A percentile compares a stretch with the other conserved stretches of the same genome.
Conservation (phyloP, 2,797 vertebrate genomes). For the Silurus lanzhouensis region DNA sequence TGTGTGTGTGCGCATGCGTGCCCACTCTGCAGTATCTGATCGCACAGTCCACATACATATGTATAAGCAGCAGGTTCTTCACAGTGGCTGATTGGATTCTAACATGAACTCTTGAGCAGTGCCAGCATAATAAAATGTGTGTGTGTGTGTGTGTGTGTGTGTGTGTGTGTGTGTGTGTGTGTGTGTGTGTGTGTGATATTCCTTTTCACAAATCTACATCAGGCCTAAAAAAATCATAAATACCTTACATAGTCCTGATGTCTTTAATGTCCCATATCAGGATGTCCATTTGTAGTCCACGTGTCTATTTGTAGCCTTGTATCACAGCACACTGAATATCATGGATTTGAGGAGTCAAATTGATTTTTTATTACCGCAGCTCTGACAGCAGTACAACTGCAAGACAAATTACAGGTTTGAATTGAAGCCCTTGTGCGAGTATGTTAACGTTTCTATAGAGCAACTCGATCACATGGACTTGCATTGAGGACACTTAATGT, state of each 20-base stretch:
- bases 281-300: not conserved
- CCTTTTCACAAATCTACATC: not conserved
- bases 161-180: not conserved
- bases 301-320: not conserved
- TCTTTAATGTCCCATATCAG: not conserved
- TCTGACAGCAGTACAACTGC: not conserved
- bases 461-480: not conserved
- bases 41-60: not conserved
- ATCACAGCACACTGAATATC: not conserved
- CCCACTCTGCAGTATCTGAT: constrained; percentile 2
- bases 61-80: not conserved
- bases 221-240: not conserved
- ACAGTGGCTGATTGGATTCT: not conserved
- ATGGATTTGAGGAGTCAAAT: not conserved
- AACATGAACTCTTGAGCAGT: constrained; percentile 2
- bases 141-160: not conserved
- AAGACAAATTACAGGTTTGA: not conserved
- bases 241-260: not conserved
- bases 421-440: not conserved
- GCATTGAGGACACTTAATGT: not conserved
- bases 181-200: too few relatives aligned
- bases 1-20: not conserved
- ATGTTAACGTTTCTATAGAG: not conserved
- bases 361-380: not conserved
- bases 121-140: not conserved